These are phyloP conservation scores for Folsomia manolachei DNA, from an alignment of 2,888 invertebrate species.

Conservation along the genomic window DNA sequence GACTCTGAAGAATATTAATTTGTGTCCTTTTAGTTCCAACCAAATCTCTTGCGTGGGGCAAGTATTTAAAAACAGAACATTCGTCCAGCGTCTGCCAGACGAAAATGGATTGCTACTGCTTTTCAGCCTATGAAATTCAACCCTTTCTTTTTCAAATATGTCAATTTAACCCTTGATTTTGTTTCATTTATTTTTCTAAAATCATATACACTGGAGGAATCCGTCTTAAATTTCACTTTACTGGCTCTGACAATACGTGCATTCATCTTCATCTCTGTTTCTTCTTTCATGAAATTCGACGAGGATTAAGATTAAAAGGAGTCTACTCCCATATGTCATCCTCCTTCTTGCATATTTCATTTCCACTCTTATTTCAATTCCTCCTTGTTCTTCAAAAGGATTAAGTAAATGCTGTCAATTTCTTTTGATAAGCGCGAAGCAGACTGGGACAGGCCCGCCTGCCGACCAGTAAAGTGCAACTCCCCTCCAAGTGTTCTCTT, in stretches of 20 bases:
- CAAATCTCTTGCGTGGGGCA: not conserved
- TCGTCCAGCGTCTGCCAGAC: not conserved
- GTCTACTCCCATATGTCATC: not conserved
- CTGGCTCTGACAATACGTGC: no score
- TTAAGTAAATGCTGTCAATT: conserved; percentile 14
- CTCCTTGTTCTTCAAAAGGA: conserved; percentile 6
- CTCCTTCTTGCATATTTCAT: no score
- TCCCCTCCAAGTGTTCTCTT: no score
- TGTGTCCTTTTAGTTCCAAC: conserved; percentile 3
- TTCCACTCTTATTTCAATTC: no score
- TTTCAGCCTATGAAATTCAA: not conserved
- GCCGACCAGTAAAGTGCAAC: no score
- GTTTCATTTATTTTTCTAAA: not conserved
- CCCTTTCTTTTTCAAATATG: not conserved
- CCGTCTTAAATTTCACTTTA: no score
- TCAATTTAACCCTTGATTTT: not conserved
- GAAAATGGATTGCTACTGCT: not conserved
- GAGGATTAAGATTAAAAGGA: not conserved
- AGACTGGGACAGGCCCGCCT: not conserved
- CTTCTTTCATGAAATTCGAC: not conserved
- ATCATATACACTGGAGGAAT: no score
- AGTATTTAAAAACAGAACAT: no score
- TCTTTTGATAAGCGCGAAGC: not conserved
- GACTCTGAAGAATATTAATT: not conserved
- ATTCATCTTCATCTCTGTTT: not conserved